Conservation (phyloP, 2,888 invertebrate genomes). For the Leucoma salicis region DNA sequence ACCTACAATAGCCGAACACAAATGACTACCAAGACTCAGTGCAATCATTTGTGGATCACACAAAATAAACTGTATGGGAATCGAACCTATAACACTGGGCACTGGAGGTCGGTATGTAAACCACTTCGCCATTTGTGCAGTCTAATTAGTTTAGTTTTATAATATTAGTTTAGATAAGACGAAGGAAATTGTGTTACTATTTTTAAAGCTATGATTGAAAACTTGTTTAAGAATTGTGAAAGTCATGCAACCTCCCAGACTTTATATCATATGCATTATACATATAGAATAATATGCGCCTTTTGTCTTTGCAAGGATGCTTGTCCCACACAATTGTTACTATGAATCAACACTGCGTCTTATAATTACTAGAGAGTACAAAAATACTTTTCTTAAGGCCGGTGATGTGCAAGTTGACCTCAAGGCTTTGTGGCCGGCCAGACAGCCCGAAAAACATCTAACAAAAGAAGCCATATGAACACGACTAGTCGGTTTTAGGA, state of each 20-base stretch:
- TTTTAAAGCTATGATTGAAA: conserved; percentile 17
- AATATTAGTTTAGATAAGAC: too few relatives aligned
- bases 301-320: conserved; percentile 16
- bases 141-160: too few relatives aligned
- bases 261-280: conserved; percentile 9
- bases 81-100: too few relatives aligned
- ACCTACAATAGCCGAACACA: too few relatives aligned
- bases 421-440: conserved; percentile 44
- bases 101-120: too few relatives aligned
- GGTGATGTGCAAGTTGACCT: conserved; percentile 35
- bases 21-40: too few relatives aligned
- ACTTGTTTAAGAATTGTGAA: conserved; percentile 22
- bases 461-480: conserved; percentile 61
- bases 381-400: conserved; percentile 31
- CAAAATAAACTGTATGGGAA: too few relatives aligned
- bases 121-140: too few relatives aligned
- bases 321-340: conserved; percentile 20
- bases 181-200: conserved; percentile 11
- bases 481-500: conserved; percentile 62
- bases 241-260: conserved; percentile 18
- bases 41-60: too few relatives aligned
- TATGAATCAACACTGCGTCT: conserved; percentile 24
- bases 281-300: conserved; percentile 3
- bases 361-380: conserved; percentile 26
- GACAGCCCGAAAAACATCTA: conserved; percentile 49